Base-by-base conservation (phyloP, 2,797 vertebrate species). In the Serranus cabrilla region DNA sequence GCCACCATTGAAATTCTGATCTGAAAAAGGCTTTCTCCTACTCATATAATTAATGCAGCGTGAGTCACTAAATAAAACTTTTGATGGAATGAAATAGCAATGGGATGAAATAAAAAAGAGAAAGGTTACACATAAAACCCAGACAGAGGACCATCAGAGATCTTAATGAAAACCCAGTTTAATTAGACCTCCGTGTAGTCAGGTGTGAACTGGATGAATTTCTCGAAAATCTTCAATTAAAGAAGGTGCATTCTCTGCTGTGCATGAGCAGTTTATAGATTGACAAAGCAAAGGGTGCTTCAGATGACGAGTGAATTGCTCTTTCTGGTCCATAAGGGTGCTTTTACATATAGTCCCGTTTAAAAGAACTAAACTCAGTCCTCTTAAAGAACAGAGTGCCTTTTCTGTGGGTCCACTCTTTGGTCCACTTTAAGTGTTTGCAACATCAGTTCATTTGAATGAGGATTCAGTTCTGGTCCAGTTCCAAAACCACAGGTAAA, bases 131-230 rank as follows among this genome's bases (percentile, higher is more conserved):
- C 58, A 46, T 25, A 64, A 67, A 65, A 66, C 1, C 18, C 21
- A 71, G 56, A 13, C 34, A 63, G 62, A 66, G 31, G 18, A 46
- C 34, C n/a, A 62, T 71, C 63, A 72, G 63, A 82, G 75, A 68
- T 66, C 68, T 67, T 71, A 60, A 80, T 70, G 42, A 68, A 64
- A 78, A 70, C 42, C 69, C 20, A 39, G 46, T 55, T 51, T 71
- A 74, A 81, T 83, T 61, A 55, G 50, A 23, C 8, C 9, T 37
- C 56, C 34, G 59, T 63, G 18, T 21, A 67, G 20, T 12, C 20
- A 66, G 9, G 60, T 60, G 39, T 54, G 37, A 80, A 52, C 49
- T 46, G 37, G 58, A 57, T 68, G 31, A 62, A 23, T 67, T 61
- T 66, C 20, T 46, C 14, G 31, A 18, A 50, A 70, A 77, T 49